These are phyloP conservation scores for Willowsia nigromaculata DNA, from an alignment of 2,888 invertebrate species.

Conservation along the genomic window DNA sequence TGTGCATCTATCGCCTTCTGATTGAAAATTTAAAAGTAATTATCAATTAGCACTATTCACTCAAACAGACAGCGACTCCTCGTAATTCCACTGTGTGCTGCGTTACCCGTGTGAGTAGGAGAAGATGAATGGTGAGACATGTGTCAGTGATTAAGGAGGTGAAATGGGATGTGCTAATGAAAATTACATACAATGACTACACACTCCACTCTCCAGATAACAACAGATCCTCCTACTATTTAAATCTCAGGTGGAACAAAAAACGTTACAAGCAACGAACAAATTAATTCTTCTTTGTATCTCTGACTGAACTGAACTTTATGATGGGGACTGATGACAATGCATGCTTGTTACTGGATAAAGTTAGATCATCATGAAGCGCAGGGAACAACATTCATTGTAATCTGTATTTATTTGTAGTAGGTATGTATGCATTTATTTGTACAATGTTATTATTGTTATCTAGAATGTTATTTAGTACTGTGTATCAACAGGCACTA, in stretches of 20 bases:
- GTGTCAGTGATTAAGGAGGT: conserved; percentile 21
- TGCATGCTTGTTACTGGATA: not conserved
- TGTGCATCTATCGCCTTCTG: not conserved
- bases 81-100: not conserved
- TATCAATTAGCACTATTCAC: not conserved
- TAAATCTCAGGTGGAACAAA: not conserved
- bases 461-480: not conserved
- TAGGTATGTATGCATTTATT: no score
- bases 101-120: not conserved
- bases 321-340: not conserved
- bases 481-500: not conserved
- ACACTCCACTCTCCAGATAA: not conserved
- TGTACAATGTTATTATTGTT: no score
- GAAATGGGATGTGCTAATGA: conserved; percentile 38
- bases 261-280: conserved; percentile 1
- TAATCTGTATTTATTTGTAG: not conserved
- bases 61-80: not conserved
- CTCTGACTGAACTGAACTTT: not conserved
- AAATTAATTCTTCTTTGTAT: not conserved
- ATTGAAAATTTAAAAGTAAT: conserved; percentile 11
- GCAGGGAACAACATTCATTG: not conserved
- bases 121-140: not conserved
- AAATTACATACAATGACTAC: conserved; percentile 31
- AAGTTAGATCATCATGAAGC: not conserved
- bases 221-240: no score